Evolutionary conservation across 2,888 invertebrate species (phyloP).

Genomic region (Parascotia fuliginaria): DNA sequence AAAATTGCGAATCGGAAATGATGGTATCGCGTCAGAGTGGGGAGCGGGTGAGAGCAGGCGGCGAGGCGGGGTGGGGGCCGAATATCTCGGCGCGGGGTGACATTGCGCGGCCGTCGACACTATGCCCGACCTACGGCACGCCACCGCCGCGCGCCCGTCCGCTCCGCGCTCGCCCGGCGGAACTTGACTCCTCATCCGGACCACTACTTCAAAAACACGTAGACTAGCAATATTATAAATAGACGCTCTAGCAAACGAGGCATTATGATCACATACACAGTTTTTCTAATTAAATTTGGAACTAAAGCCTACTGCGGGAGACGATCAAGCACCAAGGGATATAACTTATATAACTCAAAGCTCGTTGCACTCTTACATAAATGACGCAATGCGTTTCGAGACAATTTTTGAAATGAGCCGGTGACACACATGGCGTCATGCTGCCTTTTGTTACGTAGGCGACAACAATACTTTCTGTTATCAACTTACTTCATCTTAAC

Average conservation of each 20-base stretch:
- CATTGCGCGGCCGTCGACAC: constrained; percentile 81
- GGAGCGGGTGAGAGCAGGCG: constrained; percentile 33
- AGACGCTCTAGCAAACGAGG: constrained; percentile 7
- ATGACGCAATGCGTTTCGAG: constrained; percentile 58
- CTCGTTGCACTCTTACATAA: constrained; percentile 54
- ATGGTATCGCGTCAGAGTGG: constrained; percentile 46
- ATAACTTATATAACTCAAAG: constrained; percentile 51
- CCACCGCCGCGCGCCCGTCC: constrained; percentile 52
- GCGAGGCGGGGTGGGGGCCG: constrained; percentile 52
- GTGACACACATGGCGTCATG: constrained; percentile 28
- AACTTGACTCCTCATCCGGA: constrained; percentile 63
- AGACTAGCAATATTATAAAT: constrained; percentile 24
- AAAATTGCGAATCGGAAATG: constrained; percentile 70
- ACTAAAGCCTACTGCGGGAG: constrained; percentile 11
- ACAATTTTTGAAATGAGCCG: constrained; percentile 48
- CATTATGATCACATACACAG: constrained; percentile 17
- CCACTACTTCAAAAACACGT: constrained; percentile 41
- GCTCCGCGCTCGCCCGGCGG: constrained; percentile 55
- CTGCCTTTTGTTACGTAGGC: constrained; percentile 12
- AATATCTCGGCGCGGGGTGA: constrained; percentile 77
- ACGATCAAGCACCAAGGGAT: constrained; percentile 28
- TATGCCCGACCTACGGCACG: constrained; percentile 80
- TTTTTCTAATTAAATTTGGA: constrained; percentile 10
- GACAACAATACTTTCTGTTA: constrained; percentile 11
- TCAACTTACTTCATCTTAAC: background rate